Percentiles rank a stretch among this genome's conserved stretches.
These are phyloP conservation scores for Trinorchestia longiramus DNA, from an alignment of 1,140 invertebrate genomes.

Conservation along the genomic window DNA sequence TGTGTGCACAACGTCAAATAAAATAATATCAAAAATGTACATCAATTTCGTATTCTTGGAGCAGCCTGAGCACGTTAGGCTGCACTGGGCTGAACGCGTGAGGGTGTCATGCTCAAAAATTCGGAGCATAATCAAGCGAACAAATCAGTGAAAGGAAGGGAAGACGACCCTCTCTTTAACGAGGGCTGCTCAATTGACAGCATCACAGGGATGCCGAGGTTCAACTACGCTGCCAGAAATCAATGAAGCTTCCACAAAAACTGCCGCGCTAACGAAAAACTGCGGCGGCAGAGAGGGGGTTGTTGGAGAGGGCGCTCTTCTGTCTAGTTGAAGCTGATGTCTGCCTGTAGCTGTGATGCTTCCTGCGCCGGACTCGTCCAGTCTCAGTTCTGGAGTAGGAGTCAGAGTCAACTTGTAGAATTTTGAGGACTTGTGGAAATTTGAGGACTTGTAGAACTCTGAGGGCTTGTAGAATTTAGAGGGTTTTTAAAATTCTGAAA, in stretches of 20 bases:
- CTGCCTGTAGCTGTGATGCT: neutral
- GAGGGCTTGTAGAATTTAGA: neutral
- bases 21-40: neutral
- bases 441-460: neutral
- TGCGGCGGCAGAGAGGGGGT: neutral
- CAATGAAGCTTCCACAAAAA: conserved; percentile 30
- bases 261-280: conserved; percentile 29
- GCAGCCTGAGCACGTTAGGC: too few relatives aligned
- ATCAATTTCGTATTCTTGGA: too few relatives aligned
- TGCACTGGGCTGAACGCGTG: too few relatives aligned
- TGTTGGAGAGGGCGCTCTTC: neutral
- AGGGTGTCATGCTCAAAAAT: too few relatives aligned
- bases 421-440: neutral
- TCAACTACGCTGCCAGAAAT: neutral
- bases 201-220: conserved; percentile 18
- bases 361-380: neutral
- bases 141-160: neutral
- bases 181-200: conserved; percentile 15
- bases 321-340: conserved; percentile 15
- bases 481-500: neutral
- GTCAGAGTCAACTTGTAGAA: neutral
- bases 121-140: conserved; percentile 21
- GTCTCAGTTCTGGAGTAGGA: neutral
- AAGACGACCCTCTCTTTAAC: neutral
- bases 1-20: neutral